Percentiles rank a stretch among this genome's conserved stretches.
phyloP scores from a whole-genome alignment of 1,140 invertebrate genomes.

The Hestina assimilis region DNA sequence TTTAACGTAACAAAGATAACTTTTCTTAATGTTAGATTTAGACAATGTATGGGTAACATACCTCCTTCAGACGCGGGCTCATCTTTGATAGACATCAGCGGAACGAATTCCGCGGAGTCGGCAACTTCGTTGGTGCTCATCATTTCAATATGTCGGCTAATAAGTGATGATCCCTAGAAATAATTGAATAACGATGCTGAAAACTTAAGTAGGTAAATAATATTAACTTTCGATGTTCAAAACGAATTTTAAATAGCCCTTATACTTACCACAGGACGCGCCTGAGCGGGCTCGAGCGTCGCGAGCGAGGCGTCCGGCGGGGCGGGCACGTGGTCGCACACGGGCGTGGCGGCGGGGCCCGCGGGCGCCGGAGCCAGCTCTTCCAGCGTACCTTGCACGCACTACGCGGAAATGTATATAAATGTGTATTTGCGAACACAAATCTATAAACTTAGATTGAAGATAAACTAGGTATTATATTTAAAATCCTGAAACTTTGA shows the following conservation, averaged over 20 bases:
- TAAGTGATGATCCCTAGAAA: conserved; percentile 44
- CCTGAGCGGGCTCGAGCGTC: conserved; percentile 46
- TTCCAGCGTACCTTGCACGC: conserved; percentile 33
- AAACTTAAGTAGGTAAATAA: too few species aligned
- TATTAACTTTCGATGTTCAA: too few species aligned
- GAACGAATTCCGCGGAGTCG: conserved; percentile 50
- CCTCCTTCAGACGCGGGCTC: conserved; percentile 65
- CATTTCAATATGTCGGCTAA: conserved; percentile 47
- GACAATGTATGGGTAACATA: conserved; percentile 25
- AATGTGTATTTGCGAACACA: neutral
- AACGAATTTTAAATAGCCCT: neutral
- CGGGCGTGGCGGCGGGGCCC: conserved; percentile 58
- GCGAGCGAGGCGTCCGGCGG: conserved; percentile 41
- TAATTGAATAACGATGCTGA: neutral
- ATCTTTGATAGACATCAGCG: conserved; percentile 55
- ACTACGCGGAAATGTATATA: neutral
- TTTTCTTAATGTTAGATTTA: too few species aligned
- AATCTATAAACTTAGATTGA: too few species aligned
- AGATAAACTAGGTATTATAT: too few species aligned
- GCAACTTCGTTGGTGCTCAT: conserved; percentile 35
- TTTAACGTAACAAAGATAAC: too few species aligned
- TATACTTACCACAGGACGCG: conserved; percentile 9
- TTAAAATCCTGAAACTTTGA: too few species aligned
- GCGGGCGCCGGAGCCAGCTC: conserved; percentile 56
- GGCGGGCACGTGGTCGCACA: conserved; percentile 44